Conservation (phyloP, 1,140 invertebrate genomes). For the Drusus annulatus region DNA sequence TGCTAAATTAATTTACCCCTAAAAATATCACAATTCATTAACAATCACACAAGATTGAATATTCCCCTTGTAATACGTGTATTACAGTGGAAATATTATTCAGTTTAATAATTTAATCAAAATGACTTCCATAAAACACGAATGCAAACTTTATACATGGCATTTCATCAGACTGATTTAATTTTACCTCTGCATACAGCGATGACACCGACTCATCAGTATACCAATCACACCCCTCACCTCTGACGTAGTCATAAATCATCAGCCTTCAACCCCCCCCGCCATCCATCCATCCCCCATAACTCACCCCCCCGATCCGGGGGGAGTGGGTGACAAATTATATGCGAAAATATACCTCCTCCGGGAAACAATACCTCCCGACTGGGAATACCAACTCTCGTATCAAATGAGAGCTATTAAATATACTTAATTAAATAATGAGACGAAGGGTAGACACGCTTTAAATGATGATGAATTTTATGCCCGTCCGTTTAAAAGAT, state of each 20-base stretch:
- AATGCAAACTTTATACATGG: conserved; percentile 14
- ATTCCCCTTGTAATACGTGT: too few relatives aligned
- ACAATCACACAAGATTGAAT: too few relatives aligned
- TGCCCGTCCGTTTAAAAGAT: conserved; percentile 1
- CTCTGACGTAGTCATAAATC: conserved; percentile 39
- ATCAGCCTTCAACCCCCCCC: conserved; percentile 13
- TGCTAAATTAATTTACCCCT: too few relatives aligned
- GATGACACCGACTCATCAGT: conserved; percentile 34
- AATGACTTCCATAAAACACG: too few relatives aligned
- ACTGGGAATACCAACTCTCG: conserved; percentile 36
- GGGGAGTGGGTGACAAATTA: conserved; percentile 3
- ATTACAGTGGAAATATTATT: too few relatives aligned
- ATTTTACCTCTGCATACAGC: conserved; percentile 31
- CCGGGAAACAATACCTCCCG: conserved; percentile 19
- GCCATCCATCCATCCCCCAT: background rate
- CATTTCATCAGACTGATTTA: conserved; percentile 36
- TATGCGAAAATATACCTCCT: conserved; percentile 35
- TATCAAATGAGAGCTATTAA: conserved; percentile 35
- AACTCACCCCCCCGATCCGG: background rate
- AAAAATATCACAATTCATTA: too few relatives aligned
- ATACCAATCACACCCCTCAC: conserved; percentile 44
- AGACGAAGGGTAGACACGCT: conserved; percentile 32
- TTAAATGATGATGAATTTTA: conserved; percentile 27
- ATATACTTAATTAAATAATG: conserved; percentile 42
- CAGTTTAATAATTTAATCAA: too few relatives aligned